Conservation (phyloP, 2,888 invertebrate species). For the Saturnia japonica region DNA sequence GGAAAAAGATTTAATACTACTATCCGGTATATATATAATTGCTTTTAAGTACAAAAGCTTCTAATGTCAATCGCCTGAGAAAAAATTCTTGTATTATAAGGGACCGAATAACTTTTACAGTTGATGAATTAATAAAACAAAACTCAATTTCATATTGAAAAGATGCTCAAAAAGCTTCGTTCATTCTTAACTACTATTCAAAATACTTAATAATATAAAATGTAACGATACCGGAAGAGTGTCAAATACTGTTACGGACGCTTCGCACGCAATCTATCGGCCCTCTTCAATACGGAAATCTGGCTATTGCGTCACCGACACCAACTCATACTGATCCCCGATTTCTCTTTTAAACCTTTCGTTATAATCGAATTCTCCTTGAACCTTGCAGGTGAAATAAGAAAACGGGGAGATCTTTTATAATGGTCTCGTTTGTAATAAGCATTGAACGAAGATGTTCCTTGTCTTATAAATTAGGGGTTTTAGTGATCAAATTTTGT, state of each 20-base stretch:
- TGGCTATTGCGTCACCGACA: conserved; percentile 32
- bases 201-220: conserved; percentile 29
- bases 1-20: background rate
- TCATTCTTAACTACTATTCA: background rate
- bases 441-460: conserved; percentile 45
- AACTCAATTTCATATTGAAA: background rate
- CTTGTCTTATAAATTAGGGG: conserved; percentile 32
- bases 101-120: background rate
- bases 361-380: background rate
- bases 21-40: background rate
- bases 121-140: background rate
- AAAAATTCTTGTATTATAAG: background rate
- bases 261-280: conserved; percentile 63
- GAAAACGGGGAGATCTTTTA: conserved; percentile 25
- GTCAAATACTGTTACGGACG: conserved; percentile 68
- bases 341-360: conserved; percentile 14
- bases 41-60: background rate
- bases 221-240: conserved; percentile 63
- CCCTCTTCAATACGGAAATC: conserved; percentile 54
- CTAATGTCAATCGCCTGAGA: background rate
- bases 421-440: conserved; percentile 39
- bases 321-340: conserved; percentile 42
- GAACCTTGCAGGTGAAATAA: background rate
- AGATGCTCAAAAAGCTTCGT: background rate
- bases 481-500: conserved; percentile 3